Conservation (phyloP, 1,140 invertebrate species). For the Drosophila malerkotliana region DNA sequence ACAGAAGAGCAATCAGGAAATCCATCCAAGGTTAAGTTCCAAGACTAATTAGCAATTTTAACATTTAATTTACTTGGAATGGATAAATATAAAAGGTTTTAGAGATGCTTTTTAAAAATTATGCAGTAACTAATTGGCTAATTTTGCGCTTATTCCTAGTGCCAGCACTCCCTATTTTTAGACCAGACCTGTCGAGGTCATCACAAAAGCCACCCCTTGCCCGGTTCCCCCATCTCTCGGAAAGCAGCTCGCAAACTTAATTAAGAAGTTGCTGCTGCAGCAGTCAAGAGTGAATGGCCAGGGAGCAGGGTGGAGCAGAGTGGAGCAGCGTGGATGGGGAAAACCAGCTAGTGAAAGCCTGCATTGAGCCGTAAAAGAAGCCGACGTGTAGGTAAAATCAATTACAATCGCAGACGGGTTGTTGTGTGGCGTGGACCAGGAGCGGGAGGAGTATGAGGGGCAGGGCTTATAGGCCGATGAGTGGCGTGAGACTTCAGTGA, state of each 20-base stretch:
- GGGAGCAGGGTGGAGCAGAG: not conserved
- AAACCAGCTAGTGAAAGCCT: constrained; percentile 25
- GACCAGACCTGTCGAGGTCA: constrained; percentile 16
- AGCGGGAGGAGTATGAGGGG: not conserved
- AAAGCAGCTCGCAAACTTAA: constrained; percentile 71
- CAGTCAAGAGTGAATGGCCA: constrained; percentile 34
- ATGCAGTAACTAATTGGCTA: not conserved
- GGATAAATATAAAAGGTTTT: too few species aligned
- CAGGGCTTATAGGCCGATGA: not conserved
- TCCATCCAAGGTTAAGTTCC: constrained; percentile 35
- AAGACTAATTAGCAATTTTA: constrained; percentile 29
- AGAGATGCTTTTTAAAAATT: too few species aligned
- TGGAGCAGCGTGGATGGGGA: not conserved
- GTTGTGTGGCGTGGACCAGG: constrained; percentile 13
- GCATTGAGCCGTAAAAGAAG: constrained; percentile 49
- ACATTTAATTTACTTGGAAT: not conserved
- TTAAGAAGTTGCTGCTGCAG: constrained; percentile 70
- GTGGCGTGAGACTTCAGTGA: constrained; percentile 43
- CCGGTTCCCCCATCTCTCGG: constrained; percentile 3
- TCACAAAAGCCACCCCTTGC: constrained; percentile 6
- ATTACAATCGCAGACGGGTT: constrained; percentile 61
- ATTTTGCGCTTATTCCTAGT: not conserved
- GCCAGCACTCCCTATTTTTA: constrained; percentile 21
- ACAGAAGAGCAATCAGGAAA: constrained; percentile 21
- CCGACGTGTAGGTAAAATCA: constrained; percentile 73